Conservation (phyloP, 1,140 invertebrate species). For the Phocides pigmalion region DNA sequence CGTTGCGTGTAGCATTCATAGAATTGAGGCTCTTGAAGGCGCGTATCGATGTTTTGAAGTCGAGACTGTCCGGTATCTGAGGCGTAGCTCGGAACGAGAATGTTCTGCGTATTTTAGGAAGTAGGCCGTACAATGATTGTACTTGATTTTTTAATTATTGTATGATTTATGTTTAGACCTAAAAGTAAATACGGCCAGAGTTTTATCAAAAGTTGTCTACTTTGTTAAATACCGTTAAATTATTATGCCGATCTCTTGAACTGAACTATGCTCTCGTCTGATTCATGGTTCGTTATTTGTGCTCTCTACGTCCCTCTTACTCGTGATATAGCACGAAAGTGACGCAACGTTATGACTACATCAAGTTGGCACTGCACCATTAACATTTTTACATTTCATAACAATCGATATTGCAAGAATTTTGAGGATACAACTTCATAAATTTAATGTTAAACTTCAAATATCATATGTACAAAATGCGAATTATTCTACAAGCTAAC, state of each 20-base stretch:
- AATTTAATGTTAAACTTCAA: too few species aligned
- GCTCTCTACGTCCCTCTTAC: background rate
- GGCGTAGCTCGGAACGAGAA: constrained; percentile 35
- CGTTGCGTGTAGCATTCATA: constrained; percentile 19
- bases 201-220: too few species aligned
- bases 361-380: background rate
- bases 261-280: background rate
- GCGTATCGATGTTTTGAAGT: constrained; percentile 45
- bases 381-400: background rate
- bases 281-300: background rate
- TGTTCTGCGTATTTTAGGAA: constrained; percentile 53
- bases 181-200: background rate
- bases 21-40: constrained; percentile 20
- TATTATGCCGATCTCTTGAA: background rate
- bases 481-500: too few species aligned
- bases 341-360: background rate
- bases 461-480: too few species aligned
- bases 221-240: background rate
- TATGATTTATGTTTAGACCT: background rate
- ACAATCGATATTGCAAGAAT: too few species aligned
- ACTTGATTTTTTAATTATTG: background rate
- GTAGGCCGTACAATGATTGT: constrained; percentile 39
- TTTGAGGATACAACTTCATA: too few species aligned
- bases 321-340: background rate
- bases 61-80: constrained; percentile 21